Percentiles rank a stretch among this genome's conserved stretches.
Evolutionary conservation across 2,888 invertebrate species (phyloP).

Genomic region (Sinelater perroti): DNA sequence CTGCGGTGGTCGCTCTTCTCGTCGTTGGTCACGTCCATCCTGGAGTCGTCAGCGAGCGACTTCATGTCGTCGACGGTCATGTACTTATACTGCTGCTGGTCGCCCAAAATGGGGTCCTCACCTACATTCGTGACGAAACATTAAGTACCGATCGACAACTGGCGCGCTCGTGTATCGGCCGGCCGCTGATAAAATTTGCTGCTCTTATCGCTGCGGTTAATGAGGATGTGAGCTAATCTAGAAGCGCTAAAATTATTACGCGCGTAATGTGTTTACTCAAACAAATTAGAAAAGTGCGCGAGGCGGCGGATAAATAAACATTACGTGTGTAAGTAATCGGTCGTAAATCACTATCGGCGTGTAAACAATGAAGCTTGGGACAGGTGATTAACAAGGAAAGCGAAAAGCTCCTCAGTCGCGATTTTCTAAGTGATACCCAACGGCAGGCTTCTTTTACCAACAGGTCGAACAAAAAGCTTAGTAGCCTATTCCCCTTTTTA

Average conservation of each 20-base stretch:
- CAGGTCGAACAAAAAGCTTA: no score
- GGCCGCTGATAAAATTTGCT: conserved; percentile 27
- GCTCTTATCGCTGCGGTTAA: conserved; percentile 24
- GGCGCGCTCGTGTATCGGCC: conserved; percentile 15
- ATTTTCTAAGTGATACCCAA: no score
- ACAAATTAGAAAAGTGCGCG: background rate
- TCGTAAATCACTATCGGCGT: no score
- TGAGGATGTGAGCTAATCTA: conserved; percentile 18
- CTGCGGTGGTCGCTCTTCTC: conserved; percentile 60
- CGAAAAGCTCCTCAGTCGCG: no score
- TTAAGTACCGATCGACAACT: conserved; percentile 14
- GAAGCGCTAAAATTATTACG: conserved; percentile 20
- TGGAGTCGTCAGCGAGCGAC: conserved; percentile 76
- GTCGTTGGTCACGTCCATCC: conserved; percentile 60
- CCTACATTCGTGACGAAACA: conserved; percentile 58
- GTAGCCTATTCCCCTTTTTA: no score
- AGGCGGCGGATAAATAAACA: no score
- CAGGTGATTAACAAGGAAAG: no score
- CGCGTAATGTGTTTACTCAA: background rate
- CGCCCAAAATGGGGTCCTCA: conserved; percentile 74
- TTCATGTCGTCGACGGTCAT: conserved; percentile 86
- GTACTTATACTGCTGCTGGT: conserved; percentile 78
- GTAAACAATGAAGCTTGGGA: no score
- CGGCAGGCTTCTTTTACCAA: no score
- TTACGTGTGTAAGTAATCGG: no score